These are phyloP conservation scores for Sciurus carolinensis DNA, from an alignment of 2,797 vertebrate genomes.

Conservation along the genomic window DNA sequence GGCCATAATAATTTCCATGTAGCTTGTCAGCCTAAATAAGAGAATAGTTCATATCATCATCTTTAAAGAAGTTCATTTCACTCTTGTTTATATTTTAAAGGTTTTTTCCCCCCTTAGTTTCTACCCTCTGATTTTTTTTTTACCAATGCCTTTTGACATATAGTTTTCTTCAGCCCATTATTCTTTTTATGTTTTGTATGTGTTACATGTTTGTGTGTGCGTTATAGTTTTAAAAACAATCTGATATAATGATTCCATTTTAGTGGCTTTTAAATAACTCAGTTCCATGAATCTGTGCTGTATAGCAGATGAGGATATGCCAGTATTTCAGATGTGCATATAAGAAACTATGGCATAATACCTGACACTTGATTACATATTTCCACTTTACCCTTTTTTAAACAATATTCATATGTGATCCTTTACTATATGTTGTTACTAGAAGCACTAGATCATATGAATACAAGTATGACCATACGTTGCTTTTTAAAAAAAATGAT, in stretches of 20 bases:
- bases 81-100: slow-evolving; percentile 23
- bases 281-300: slow-evolving; percentile 65
- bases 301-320: slow-evolving; percentile 69
- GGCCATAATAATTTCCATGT: slow-evolving; percentile 11
- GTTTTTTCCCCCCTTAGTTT: neutral
- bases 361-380: slow-evolving; percentile 59
- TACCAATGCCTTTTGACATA: slow-evolving; percentile 12
- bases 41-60: neutral
- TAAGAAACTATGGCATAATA: slow-evolving; percentile 57
- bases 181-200: slow-evolving; percentile 65
- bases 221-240: slow-evolving; percentile 52
- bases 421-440: slow-evolving; percentile 75
- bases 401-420: slow-evolving; percentile 66
- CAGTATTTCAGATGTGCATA: slow-evolving; percentile 62
- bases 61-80: slow-evolving; percentile 51
- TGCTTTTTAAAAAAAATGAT: slow-evolving; percentile 85
- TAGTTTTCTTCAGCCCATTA: slow-evolving; percentile 37
- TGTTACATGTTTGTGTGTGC: slow-evolving; percentile 26
- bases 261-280: slow-evolving; percentile 68
- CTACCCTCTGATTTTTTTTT: slow-evolving; percentile 48
- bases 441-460: slow-evolving; percentile 77
- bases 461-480: slow-evolving; percentile 82
- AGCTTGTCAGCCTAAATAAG: slow-evolving; percentile 14
- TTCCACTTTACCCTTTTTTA: slow-evolving; percentile 56
- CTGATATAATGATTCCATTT: slow-evolving; percentile 51